Percentiles rank a stretch among this genome's conserved stretches.
Conservation (phyloP, 2,113 vertebrate species). For the Coptodon bakossiorum region DNA sequence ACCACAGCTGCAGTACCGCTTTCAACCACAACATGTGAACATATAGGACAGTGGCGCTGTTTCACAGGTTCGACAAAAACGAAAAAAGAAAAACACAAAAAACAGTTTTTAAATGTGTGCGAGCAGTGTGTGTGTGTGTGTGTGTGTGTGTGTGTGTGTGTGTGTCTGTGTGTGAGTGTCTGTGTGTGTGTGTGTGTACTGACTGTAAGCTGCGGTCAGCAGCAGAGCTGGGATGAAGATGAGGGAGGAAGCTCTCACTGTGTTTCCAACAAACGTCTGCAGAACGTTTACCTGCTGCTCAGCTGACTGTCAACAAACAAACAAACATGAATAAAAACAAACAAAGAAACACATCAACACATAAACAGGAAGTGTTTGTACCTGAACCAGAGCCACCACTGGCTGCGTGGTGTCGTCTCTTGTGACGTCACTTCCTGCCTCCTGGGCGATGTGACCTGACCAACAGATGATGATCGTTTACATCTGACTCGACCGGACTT, state of each 20-base stretch:
- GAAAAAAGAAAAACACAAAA: not conserved
- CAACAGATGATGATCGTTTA: not conserved
- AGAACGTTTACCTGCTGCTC: not conserved
- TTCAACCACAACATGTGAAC: not conserved
- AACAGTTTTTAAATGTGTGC: not conserved
- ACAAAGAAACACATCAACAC: not conserved
- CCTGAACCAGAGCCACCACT: conserved; percentile 20
- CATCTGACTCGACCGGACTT: rapidly evolving
- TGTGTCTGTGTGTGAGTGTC: not conserved
- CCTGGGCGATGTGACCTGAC: not conserved
- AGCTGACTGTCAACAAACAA: not conserved
- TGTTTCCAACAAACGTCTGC: conserved; percentile 19
- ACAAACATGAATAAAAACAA: not conserved
- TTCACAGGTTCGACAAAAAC: not conserved
- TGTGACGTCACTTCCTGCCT: conserved; percentile 18
- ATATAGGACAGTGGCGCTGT: not conserved
- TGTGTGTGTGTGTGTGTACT: not conserved
- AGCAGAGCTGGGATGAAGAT: conserved; percentile 36
- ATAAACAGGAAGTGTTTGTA: not conserved
- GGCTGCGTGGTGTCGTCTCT: not conserved
- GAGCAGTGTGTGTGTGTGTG: not conserved
- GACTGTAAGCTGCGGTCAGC: conserved; percentile 9
- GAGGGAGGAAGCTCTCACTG: conserved; percentile 25
- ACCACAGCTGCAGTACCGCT: not conserved
- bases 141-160: not conserved